Evolutionary conservation across 2,888 invertebrate genomes (phyloP).

Genomic region (Epinotia brunnichana): DNA sequence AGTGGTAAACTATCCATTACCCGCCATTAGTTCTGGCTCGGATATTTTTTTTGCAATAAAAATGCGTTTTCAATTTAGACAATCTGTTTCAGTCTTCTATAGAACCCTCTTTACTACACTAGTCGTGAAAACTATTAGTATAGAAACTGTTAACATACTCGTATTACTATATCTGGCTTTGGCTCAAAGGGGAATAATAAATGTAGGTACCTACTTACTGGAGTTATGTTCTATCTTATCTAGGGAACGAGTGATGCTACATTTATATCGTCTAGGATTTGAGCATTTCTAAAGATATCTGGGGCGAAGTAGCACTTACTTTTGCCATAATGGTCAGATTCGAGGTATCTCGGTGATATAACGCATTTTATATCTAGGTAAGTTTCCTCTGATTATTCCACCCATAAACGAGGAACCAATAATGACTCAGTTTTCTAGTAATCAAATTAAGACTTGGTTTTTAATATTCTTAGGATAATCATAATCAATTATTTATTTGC

Average conservation of each 20-base stretch:
- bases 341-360: background rate
- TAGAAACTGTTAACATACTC: constrained; percentile 9
- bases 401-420: too few relatives aligned
- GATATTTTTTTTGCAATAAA: too few relatives aligned
- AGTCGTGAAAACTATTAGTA: constrained; percentile 27
- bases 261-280: background rate
- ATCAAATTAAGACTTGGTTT: too few relatives aligned
- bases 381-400: background rate
- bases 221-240: constrained; percentile 1
- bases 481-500: too few relatives aligned
- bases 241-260: background rate
- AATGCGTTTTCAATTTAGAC: too few relatives aligned
- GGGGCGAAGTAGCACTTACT: background rate
- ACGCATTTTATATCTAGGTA: background rate
- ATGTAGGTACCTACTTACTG: too few relatives aligned
- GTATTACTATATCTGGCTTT: background rate
- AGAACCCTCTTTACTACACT: background rate
- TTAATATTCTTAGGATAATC: too few relatives aligned
- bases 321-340: background rate
- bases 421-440: too few relatives aligned
- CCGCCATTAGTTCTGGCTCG: too few relatives aligned
- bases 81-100: too few relatives aligned
- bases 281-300: background rate
- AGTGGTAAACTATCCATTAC: too few relatives aligned
- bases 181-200: constrained; percentile 16